Conservation (phyloP, 2,113 vertebrate species). For the Petrocephalus microphthalmus region DNA sequence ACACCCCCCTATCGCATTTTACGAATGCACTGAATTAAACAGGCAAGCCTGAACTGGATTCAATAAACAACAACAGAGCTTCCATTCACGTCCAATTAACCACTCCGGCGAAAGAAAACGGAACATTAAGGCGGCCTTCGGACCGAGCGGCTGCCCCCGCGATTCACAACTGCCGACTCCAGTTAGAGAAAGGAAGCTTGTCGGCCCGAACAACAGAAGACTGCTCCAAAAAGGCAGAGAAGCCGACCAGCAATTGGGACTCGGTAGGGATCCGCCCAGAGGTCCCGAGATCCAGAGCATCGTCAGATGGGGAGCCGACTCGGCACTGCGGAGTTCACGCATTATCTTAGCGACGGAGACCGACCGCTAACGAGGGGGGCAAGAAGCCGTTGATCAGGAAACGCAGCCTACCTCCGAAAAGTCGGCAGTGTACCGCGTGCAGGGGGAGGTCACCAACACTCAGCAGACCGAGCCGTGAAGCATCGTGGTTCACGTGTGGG, state of each 20-base stretch:
- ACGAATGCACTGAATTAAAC: slow-evolving; percentile 29
- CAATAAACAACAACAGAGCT: slow-evolving; percentile 28
- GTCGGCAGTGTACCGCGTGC: neutral
- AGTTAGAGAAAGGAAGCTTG: neutral
- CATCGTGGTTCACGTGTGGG: neutral
- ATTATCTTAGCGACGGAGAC: neutral
- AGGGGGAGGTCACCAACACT: neutral
- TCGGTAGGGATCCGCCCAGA: neutral
- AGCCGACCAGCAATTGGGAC: neutral
- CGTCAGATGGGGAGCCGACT: neutral
- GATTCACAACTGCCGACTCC: neutral
- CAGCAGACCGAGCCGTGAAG: neutral
- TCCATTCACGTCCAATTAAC: slow-evolving; percentile 33
- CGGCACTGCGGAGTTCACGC: neutral
- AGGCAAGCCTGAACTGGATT: slow-evolving; percentile 25
- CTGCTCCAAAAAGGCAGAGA: neutral
- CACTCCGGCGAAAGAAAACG: slow-evolving; percentile 3
- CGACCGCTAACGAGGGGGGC: neutral
- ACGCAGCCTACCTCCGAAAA: neutral
- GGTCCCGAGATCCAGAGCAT: neutral
- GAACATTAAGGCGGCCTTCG: neutral
- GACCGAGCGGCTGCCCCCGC: neutral
- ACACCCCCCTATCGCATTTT: neutral
- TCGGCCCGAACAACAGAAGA: neutral
- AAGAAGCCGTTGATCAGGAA: neutral